Evolutionary conservation across 1,140 invertebrate genomes (phyloP).

Genomic region (Drosophila orena): DNA sequence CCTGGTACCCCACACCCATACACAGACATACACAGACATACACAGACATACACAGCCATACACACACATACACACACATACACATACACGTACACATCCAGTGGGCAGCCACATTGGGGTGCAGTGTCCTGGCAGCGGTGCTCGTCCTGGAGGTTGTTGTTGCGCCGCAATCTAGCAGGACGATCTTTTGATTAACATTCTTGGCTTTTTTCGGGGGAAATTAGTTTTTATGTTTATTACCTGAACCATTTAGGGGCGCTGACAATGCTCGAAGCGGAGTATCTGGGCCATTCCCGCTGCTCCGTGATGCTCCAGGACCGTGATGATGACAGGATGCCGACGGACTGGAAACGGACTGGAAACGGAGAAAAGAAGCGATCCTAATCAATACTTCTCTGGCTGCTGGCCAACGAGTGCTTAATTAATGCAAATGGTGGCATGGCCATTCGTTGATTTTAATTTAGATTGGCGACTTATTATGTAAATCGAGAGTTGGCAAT

Average conservation of each 20-base stretch:
- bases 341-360: background rate
- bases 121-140: conserved; percentile 20
- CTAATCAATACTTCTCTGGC: conserved; percentile 65
- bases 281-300: conserved; percentile 5
- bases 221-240: conserved; percentile 84
- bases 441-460: conserved; percentile 74
- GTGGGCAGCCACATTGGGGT: conserved; percentile 17
- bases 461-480: conserved; percentile 76
- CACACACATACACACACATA: conserved; percentile 8
- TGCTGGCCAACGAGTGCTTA: conserved; percentile 40
- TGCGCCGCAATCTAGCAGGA: conserved; percentile 75
- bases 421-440: conserved; percentile 74
- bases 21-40: conserved; percentile 6
- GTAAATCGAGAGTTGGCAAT: conserved; percentile 61
- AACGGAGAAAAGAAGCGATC: conserved; percentile 61
- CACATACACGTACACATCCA: conserved; percentile 15
- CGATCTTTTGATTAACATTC: conserved; percentile 84
- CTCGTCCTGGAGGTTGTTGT: conserved; percentile 41
- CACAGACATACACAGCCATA: no score
- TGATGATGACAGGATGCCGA: conserved; percentile 36
- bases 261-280: conserved; percentile 38
- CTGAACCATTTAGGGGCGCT: conserved; percentile 74
- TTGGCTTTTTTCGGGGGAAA: conserved; percentile 77
- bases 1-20: no score
- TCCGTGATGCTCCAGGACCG: conserved; percentile 1